Percentiles rank a stretch among this genome's conserved stretches.
These are phyloP conservation scores for Chymomyza costata DNA, from an alignment of 1,140 invertebrate species.

Conservation along the genomic window DNA sequence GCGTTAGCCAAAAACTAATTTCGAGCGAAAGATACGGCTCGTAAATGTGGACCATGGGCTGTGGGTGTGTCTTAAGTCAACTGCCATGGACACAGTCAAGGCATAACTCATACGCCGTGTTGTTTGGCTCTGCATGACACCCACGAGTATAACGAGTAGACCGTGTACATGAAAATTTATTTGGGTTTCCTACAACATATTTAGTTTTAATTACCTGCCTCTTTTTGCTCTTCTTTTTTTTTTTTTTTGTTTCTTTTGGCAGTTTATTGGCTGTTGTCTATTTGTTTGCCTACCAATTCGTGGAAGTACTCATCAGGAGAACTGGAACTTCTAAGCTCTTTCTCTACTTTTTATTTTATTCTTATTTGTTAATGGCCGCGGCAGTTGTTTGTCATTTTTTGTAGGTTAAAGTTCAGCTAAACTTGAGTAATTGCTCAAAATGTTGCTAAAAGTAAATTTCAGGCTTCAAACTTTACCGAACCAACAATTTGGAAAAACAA, in stretches of 20 bases:
- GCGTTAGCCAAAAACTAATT: slow-evolving; percentile 79
- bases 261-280: slow-evolving; percentile 28
- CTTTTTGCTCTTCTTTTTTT: slow-evolving; percentile 2
- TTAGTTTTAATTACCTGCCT: slow-evolving; percentile 47
- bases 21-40: slow-evolving; percentile 66
- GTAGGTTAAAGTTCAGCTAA: too few species aligned
- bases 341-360: too few species aligned
- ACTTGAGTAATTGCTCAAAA: too few species aligned
- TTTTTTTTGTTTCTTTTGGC: too few species aligned
- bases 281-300: slow-evolving; percentile 28
- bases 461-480: too few species aligned
- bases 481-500: too few species aligned
- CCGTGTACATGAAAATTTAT: slow-evolving; percentile 37
- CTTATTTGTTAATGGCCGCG: too few species aligned
- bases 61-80: slow-evolving; percentile 41
- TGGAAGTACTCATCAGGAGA: slow-evolving; percentile 29
- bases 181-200: slow-evolving; percentile 35
- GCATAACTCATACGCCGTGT: slow-evolving; percentile 38
- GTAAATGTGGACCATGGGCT: slow-evolving; percentile 27
- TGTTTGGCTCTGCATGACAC: slow-evolving; percentile 22
- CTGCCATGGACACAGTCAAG: slow-evolving; percentile 4
- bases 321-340: too few species aligned
- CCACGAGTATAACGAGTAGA: slow-evolving; percentile 23
- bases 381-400: too few species aligned
- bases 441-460: too few species aligned